Evolutionary conservation across 2,888 invertebrate species (phyloP).

Genomic region (Stenurella melanura): DNA sequence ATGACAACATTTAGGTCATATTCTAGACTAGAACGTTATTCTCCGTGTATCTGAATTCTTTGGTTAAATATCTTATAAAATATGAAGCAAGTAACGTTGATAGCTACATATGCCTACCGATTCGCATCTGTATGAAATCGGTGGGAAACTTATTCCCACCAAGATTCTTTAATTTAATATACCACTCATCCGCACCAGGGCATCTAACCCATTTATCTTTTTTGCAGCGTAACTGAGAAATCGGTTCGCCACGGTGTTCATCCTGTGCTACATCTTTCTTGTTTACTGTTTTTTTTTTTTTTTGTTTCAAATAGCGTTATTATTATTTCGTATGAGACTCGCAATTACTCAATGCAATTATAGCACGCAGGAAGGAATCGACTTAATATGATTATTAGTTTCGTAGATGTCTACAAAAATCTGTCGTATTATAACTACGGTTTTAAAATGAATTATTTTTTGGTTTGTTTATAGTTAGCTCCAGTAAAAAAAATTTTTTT

Average conservation of each 20-base stretch:
- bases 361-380: neutral
- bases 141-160: slow-evolving; percentile 11
- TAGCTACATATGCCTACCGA: neutral
- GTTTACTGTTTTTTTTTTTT: neutral
- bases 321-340: neutral
- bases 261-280: neutral
- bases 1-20: no score
- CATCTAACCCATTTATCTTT: slow-evolving; percentile 16
- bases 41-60: neutral
- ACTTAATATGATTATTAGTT: neutral
- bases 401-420: neutral
- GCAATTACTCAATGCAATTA: neutral
- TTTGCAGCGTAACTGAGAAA: slow-evolving; percentile 22
- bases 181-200: neutral
- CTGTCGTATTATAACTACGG: no score
- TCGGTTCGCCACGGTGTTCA: slow-evolving; percentile 8
- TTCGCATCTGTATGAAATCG: slow-evolving; percentile 1
- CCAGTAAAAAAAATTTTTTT: no score
- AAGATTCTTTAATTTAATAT: slow-evolving; percentile 3
- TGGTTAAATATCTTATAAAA: neutral
- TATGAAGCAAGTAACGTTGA: neutral
- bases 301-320: neutral
- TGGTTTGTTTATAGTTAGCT: no score
- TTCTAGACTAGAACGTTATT: no score
- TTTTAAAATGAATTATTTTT: no score